Evolutionary conservation across 2,113 vertebrate species (phyloP).

Genomic region (Probosciger aterrimus): DNA sequence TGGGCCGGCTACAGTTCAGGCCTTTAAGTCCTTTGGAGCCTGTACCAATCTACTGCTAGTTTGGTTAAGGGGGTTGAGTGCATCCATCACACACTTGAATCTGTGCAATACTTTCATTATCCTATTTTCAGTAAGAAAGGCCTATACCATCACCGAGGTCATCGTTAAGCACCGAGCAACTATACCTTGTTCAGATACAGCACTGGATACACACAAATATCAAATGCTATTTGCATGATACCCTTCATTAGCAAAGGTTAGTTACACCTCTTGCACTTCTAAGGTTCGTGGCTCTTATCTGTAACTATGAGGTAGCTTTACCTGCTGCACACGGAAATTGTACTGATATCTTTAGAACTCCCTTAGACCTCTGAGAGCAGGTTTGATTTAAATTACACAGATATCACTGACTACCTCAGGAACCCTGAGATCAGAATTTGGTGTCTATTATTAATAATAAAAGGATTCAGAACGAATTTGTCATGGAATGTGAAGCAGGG

Average conservation of each 20-base stretch:
- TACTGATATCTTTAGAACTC: constrained; percentile 53
- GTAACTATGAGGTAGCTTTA: constrained; percentile 9
- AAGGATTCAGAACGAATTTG: constrained; percentile 50
- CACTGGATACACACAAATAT: background rate
- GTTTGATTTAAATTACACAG: constrained; percentile 59
- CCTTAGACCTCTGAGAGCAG: constrained; percentile 9
- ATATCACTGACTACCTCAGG: constrained; percentile 9
- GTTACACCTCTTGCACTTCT: constrained; percentile 28
- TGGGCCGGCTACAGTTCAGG: background rate
- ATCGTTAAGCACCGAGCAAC: background rate
- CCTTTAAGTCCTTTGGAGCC: background rate
- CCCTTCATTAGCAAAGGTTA: constrained; percentile 55
- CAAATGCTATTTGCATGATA: constrained; percentile 25
- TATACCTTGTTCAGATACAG: background rate
- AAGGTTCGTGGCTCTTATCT: constrained; percentile 41
- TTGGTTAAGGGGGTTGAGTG: background rate
- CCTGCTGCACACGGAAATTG: constrained; percentile 51
- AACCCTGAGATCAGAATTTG: constrained; percentile 49
- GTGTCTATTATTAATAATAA: constrained; percentile 53
- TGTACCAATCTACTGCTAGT: background rate
- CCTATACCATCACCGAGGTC: background rate
- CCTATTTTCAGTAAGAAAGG: background rate
- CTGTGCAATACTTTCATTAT: background rate
- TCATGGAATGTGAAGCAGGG: constrained; percentile 24
- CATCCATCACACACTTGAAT: background rate